Base-by-base conservation (phyloP, 2,113 vertebrate species). In the Austrofundulus limnaeus region DNA sequence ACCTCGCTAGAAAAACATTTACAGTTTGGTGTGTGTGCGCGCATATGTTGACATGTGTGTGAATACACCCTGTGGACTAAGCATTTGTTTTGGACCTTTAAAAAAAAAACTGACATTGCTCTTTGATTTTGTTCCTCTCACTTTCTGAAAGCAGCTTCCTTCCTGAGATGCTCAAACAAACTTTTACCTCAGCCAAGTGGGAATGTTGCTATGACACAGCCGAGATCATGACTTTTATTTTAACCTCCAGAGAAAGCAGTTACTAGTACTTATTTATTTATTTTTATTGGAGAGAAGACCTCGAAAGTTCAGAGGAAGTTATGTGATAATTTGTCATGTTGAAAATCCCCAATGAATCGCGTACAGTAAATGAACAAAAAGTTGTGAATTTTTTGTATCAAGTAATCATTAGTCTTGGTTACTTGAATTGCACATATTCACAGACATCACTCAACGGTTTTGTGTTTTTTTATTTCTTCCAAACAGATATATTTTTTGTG, bases 1-100 rank as follows among this genome's bases (percentile, higher is more conserved):
- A 88, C 82, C 86, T 87, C 82, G 83, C 66, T 76, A 80, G 78
- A 78, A 89, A 90, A 84, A 83, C 77, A 84, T 87, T 86, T 83
- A 77, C 75, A 83, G 75, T 83, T 74, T 74, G 5, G 75, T 20
- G 28, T 52, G 41, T 61, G 41, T 75, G 71, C 80, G 47, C 80
- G 25, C 61, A 48, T 46, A 64, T 53, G 43, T 59, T 63, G 34
- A 61, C 9, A 38, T 61, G 67, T 53, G 39, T 24, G 16, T 66
- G 47, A 47, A 31, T 62, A 1, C 20, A 66, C 78, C 59, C 56
- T 66, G 58, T 45, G 70, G 78, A 81, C 62, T 34, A 60, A 48
- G 61, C 60, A 62, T 67, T 71, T 80, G 71, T 75, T 78, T 43
- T 16, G 54, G 54, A 59, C 66, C 74, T 70, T 76, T 65, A 66